These are phyloP conservation scores for Drepanosiphum platanoidis DNA, from an alignment of 2,888 invertebrate species.

Conservation along the genomic window DNA sequence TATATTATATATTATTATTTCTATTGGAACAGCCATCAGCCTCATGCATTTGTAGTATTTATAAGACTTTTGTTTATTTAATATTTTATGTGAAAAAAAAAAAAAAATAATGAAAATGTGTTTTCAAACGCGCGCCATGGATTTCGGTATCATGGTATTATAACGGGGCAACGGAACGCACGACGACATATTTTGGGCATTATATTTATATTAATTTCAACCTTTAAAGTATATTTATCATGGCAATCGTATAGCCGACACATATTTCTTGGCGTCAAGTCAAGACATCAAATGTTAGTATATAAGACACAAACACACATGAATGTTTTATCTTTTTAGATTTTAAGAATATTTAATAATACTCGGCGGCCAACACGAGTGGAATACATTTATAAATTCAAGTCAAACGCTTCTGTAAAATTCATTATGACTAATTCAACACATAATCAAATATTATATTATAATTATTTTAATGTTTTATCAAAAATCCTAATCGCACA, in stretches of 20 bases:
- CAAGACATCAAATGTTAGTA: slow-evolving; percentile 27
- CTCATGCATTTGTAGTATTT: neutral
- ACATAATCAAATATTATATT: neutral
- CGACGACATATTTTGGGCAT: neutral
- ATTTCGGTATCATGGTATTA: neutral
- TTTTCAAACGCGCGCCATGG: neutral
- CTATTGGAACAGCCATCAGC: neutral
- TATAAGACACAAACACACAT: neutral
- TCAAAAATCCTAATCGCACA: neutral
- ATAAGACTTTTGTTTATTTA: neutral
- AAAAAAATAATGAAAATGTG: neutral
- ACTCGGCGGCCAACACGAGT: neutral
- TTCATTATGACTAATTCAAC: neutral
- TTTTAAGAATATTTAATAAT: neutral
- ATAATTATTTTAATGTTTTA: neutral
- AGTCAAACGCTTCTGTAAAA: neutral
- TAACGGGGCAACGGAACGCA: neutral
- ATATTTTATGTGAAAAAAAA: neutral
- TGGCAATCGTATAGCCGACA: slow-evolving; percentile 9
- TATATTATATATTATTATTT: neutral
- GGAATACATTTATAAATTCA: neutral
- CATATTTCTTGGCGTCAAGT: slow-evolving; percentile 29
- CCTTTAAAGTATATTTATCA: slow-evolving; percentile 31
- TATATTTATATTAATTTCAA: slow-evolving; percentile 24
- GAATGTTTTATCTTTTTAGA: slow-evolving; percentile 16